Evolutionary conservation across 2,113 vertebrate species (phyloP).

Genomic region (Ancistrus triradiatus): DNA sequence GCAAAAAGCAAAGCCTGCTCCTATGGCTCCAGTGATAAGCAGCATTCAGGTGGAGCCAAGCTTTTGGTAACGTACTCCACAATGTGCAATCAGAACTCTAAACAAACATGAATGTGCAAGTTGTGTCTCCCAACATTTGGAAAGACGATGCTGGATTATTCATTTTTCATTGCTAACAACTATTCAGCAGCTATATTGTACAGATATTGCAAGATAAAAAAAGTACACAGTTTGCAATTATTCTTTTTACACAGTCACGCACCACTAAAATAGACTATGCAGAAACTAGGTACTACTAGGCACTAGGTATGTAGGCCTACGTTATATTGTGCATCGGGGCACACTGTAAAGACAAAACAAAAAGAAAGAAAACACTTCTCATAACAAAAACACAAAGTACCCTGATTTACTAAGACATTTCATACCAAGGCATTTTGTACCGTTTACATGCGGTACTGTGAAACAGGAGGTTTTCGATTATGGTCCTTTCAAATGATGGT

Average conservation of each 20-base stretch:
- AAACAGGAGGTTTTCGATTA: slow-evolving; percentile 20
- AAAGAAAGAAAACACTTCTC: slow-evolving; percentile 53
- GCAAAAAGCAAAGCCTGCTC: slow-evolving; percentile 54
- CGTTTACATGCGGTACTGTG: slow-evolving; percentile 57
- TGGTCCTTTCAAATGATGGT: slow-evolving; percentile 2
- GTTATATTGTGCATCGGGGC: slow-evolving; percentile 67
- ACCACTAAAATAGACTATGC: slow-evolving; percentile 76
- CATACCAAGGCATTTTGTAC: slow-evolving; percentile 71
- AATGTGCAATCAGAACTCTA: slow-evolving; percentile 66
- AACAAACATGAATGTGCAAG: slow-evolving; percentile 75
- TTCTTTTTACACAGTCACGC: slow-evolving; percentile 63
- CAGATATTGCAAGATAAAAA: slow-evolving; percentile 75
- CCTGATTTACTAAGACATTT: slow-evolving; percentile 73
- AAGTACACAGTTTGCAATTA: slow-evolving; percentile 68
- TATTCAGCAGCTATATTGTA: slow-evolving; percentile 66
- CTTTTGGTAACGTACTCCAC: slow-evolving; percentile 60
- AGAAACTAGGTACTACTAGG: slow-evolving; percentile 74
- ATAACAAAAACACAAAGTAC: slow-evolving; percentile 60
- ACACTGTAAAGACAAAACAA: slow-evolving; percentile 59
- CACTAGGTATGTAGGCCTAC: slow-evolving; percentile 69
- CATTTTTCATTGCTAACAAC: slow-evolving; percentile 68
- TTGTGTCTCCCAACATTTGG: slow-evolving; percentile 66
- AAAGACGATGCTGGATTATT: slow-evolving; percentile 68
- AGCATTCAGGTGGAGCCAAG: slow-evolving; percentile 35
- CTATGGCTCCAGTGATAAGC: slow-evolving; percentile 52